A percentile compares a stretch with the other conserved stretches of the same genome.
phyloP scores from a whole-genome alignment of 2,888 invertebrate genomes.

The Timema cristinae region DNA sequence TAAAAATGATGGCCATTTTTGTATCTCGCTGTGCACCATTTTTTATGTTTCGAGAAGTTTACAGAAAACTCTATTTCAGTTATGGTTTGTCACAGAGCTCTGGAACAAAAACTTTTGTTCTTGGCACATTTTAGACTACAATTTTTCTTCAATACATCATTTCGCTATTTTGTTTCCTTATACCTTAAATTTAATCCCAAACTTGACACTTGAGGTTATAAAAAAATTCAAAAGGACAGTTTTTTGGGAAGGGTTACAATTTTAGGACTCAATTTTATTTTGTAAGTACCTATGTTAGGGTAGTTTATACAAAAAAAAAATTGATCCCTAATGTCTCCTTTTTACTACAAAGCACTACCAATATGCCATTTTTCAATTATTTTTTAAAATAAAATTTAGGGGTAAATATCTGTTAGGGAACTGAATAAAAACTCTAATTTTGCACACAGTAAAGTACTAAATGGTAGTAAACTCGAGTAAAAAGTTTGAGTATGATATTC shows the following conservation, averaged over 20 bases:
- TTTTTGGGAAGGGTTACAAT: too few relatives aligned
- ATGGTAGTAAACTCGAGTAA: too few relatives aligned
- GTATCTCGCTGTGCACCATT: neutral
- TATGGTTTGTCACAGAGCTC: conserved; percentile 4
- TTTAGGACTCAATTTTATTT: too few relatives aligned
- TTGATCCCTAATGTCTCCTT: neutral
- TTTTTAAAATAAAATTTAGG: neutral
- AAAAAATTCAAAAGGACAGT: too few relatives aligned
- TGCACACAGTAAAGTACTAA: too few relatives aligned
- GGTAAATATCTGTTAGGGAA: too few relatives aligned
- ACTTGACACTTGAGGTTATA: neutral
- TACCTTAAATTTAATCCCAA: neutral
- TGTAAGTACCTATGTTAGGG: neutral
- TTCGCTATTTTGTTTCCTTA: neutral
- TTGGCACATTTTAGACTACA: neutral
- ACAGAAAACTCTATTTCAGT: neutral
- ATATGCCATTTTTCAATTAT: neutral
- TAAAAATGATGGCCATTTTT: neutral
- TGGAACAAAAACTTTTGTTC: neutral
- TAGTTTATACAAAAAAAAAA: neutral
- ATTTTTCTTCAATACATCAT: neutral
- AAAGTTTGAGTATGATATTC: too few relatives aligned
- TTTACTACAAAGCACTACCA: neutral
- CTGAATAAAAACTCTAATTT: too few relatives aligned
- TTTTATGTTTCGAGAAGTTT: neutral